Evolutionary conservation across 2,797 vertebrate species (phyloP).

Genomic region (Cuniculus paca): DNA sequence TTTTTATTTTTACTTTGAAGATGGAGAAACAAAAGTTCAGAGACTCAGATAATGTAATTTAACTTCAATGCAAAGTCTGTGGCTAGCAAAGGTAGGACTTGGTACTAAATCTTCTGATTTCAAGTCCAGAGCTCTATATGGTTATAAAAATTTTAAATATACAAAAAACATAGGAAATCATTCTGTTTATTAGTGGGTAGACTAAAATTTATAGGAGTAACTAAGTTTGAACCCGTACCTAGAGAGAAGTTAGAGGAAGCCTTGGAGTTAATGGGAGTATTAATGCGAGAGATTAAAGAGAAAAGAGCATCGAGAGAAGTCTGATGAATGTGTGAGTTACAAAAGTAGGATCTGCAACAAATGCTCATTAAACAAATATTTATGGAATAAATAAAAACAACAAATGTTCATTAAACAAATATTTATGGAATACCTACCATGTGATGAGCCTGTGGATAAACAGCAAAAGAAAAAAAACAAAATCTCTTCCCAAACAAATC

Average conservation of each 20-base stretch:
- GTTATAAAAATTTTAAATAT: neutral
- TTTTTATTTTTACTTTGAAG: neutral
- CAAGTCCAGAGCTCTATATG: neutral
- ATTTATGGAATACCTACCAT: neutral
- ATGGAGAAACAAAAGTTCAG: neutral
- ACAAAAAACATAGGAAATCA: neutral
- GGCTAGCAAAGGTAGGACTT: neutral
- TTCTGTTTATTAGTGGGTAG: neutral
- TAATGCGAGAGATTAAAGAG: neutral
- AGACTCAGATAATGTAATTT: neutral
- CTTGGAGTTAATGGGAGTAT: neutral
- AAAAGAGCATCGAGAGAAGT: neutral
- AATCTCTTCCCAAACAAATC: neutral
- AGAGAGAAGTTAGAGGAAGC: neutral
- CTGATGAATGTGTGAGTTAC: neutral
- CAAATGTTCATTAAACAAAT: neutral
- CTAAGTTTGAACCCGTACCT: neutral
- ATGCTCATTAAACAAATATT: neutral
- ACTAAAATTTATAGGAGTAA: neutral
- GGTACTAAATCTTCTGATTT: neutral
- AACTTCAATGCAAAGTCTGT: neutral
- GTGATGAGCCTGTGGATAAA: neutral
- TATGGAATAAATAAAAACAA: neutral
- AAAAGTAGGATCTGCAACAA: neutral
- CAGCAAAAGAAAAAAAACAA: neutral